Base-by-base conservation (phyloP, 2,888 invertebrate species). In the Pteria penguin region DNA sequence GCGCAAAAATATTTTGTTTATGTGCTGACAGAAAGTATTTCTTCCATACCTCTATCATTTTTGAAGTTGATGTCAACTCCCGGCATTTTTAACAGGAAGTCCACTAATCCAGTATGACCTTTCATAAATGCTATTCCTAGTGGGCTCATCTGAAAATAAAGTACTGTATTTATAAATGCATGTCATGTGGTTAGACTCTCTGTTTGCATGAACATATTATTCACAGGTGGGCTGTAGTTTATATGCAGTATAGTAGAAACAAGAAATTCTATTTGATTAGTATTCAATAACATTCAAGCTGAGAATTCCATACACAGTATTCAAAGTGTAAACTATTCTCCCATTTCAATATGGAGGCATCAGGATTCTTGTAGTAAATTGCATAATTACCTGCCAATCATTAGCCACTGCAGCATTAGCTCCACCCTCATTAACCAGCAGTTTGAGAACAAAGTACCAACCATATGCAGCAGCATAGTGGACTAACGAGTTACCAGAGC, bases 391-490 rank as follows among this genome's bases (percentile, higher is more conserved):
- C 90, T 93, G 93, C 93, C 93, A 93, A 68, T 91, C 90, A 84
- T 93, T 93, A 18, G 89, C 79, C n/a, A 84, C 85, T 81, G 89
- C 91, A 2, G 92, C 87, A 29, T 90, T 87, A 33, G 93, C 93
- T 1, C 88, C 89, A 24, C 88, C 90, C 78, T 93, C 92, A 77
- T 77, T 77, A 22, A 93, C 85, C 22, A 94, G 88, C 8, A 93
- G 81, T 78, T 93, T 91, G 31, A 93, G 86, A 73, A 91, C 91
- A 82, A 92, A 93, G 83, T 93, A 92, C 93, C 94, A 94, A 24
- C 94, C 94, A 85, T 94, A 94, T 0, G 93, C 93, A 62, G 93
- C 92, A 2, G 94, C 93, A 86, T 94, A 94, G 86, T 94, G 94
- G 1, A 93, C 89, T 2, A 93, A 84, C 0, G 93, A 90, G 86